Conservation (phyloP, 2,888 invertebrate genomes). For the Bimastos eiseni region DNA sequence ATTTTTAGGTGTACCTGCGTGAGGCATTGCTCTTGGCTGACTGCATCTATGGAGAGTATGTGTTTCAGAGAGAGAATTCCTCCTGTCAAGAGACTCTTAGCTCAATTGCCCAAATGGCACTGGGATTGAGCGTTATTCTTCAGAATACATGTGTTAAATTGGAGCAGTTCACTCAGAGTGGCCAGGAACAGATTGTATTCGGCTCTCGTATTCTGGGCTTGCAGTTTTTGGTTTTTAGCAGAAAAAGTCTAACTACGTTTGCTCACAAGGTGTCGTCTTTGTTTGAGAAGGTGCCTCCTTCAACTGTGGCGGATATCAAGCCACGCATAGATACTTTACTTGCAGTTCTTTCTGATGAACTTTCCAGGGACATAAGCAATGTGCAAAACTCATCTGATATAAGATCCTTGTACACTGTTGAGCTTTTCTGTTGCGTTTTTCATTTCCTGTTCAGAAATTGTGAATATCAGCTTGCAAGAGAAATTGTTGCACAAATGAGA, state of each 20-base stretch:
- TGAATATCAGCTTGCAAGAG: background rate
- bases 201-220: background rate
- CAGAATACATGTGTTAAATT: background rate
- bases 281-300: background rate
- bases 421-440: background rate
- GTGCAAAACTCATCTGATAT: background rate
- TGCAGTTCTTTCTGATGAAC: background rate
- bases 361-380: background rate
- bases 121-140: background rate
- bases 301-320: background rate
- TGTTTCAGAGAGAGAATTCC: background rate
- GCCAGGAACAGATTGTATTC: background rate
- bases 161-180: background rate
- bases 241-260: background rate
- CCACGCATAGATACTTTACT: background rate
- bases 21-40: background rate
- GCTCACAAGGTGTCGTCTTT: background rate
- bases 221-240: slow-evolving; percentile 23
- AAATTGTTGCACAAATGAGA: background rate
- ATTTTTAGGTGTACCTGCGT: background rate
- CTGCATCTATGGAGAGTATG: background rate
- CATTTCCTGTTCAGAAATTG: background rate
- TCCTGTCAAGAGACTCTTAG: background rate
- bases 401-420: slow-evolving; percentile 13
- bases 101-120: background rate